phyloP scores from a whole-genome alignment of 37 sponge, comb jelly and placozoan genomes.

The Mnemiopsis leidyi region DNA sequence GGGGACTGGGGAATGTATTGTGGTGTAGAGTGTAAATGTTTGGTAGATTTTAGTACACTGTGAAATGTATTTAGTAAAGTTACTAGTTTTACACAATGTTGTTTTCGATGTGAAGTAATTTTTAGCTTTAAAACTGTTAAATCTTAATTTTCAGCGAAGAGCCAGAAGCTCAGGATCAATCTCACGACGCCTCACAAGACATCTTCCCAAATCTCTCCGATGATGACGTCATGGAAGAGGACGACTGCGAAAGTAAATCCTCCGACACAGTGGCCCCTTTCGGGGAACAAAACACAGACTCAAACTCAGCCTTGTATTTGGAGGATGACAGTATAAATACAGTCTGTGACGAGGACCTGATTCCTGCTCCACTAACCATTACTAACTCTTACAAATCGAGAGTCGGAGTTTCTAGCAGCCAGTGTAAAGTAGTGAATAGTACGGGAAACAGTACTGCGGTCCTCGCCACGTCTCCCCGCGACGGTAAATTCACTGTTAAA shows the following conservation, averaged over 20 bases:
- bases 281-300: not conserved
- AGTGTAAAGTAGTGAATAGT: too few species aligned
- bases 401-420: not conserved
- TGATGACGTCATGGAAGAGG: not conserved
- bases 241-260: not conserved
- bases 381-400: not conserved
- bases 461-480: too few species aligned
- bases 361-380: not conserved
- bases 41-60: too few species aligned
- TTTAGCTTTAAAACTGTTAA: too few species aligned
- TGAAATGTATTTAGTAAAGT: too few species aligned
- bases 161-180: not conserved
- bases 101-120: too few species aligned
- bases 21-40: too few species aligned
- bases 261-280: not conserved
- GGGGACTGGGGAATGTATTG: too few species aligned
- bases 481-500: too few species aligned
- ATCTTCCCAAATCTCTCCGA: constrained; percentile 19
- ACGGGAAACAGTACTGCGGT: too few species aligned
- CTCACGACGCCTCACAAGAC: not conserved
- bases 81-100: too few species aligned
- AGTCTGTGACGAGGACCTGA: not conserved
- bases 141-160: not conserved
- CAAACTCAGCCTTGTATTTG: not conserved
- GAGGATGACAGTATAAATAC: not conserved